Evolutionary conservation across 1,140 invertebrate species (phyloP).

Genomic region (Ips nitidus): DNA sequence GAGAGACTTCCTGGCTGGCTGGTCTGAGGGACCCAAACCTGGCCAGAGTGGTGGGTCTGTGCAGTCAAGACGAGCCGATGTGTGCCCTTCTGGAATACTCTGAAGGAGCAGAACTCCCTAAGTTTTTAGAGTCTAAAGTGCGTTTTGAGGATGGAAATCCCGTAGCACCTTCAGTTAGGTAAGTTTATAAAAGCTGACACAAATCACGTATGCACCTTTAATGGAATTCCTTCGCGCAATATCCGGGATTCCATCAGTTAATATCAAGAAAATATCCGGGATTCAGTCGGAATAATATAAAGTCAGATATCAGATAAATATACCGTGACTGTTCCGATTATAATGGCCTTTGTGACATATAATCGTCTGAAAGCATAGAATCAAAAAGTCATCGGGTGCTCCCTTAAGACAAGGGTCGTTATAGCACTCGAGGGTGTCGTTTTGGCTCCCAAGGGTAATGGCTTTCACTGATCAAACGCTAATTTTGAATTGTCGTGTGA

Average conservation of each 20-base stretch:
- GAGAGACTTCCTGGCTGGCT: constrained; percentile 81
- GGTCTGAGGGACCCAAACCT: constrained; percentile 81
- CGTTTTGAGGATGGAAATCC: constrained; percentile 46
- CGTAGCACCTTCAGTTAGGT: constrained; percentile 48
- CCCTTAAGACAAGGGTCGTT: too few relatives aligned
- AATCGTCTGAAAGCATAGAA: too few relatives aligned
- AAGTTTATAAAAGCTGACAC: constrained; percentile 27
- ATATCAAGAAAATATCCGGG: background rate
- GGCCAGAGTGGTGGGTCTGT: constrained; percentile 78
- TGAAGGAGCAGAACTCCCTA: constrained; percentile 79
- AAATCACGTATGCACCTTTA: constrained; percentile 11
- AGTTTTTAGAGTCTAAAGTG: constrained; percentile 63
- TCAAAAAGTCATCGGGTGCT: too few relatives aligned
- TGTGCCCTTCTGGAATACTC: constrained; percentile 86
- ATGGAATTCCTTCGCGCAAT: constrained; percentile 9
- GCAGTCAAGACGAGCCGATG: constrained; percentile 77
- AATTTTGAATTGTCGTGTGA: too few relatives aligned
- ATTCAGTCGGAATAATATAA: too few relatives aligned
- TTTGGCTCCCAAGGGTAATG: too few relatives aligned
- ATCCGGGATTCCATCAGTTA: background rate
- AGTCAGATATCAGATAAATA: too few relatives aligned
- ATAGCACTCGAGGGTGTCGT: too few relatives aligned
- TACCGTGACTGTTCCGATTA: too few relatives aligned
- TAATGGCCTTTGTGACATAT: too few relatives aligned
- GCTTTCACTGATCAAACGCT: too few relatives aligned